Percentiles rank a stretch among this genome's conserved stretches.
Evolutionary conservation across 2,888 invertebrate species (phyloP).

Genomic region (Clusia tigrina): DNA sequence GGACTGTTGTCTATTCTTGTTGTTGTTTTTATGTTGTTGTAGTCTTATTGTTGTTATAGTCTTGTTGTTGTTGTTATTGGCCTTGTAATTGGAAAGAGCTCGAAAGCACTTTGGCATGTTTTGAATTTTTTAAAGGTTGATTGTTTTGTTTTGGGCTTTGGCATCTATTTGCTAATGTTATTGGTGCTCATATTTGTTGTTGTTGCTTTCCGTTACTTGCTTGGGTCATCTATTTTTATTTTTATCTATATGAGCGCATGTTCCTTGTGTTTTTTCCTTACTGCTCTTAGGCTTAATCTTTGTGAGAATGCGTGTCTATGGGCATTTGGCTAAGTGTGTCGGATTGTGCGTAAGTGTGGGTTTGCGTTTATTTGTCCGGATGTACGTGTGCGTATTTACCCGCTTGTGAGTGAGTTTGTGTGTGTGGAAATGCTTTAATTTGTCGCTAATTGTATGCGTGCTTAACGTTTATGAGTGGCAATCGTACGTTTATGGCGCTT

Average conservation of each 20-base stretch:
- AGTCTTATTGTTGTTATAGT: neutral
- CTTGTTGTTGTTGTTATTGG: constrained; percentile 33
- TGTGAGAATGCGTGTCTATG: neutral
- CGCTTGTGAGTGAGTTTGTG: neutral
- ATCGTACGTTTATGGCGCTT: neutral
- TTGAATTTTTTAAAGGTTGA: constrained; percentile 39
- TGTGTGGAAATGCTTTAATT: constrained; percentile 20
- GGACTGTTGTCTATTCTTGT: constrained; percentile 10
- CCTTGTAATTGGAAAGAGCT: constrained; percentile 37
- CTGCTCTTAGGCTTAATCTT: constrained; percentile 5
- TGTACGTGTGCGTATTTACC: neutral
- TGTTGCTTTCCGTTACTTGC: constrained; percentile 21
- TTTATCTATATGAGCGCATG: constrained; percentile 14
- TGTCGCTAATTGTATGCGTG: constrained; percentile 39
- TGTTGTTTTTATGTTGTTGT: constrained; percentile 20
- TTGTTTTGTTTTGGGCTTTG: constrained; percentile 18
- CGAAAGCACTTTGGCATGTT: constrained; percentile 41
- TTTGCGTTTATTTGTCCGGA: neutral
- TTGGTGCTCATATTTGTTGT: constrained; percentile 21
- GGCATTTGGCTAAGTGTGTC: too few species aligned
- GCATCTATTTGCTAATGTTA: constrained; percentile 20
- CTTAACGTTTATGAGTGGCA: constrained; percentile 34
- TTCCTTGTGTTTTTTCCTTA: neutral
- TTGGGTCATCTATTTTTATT: constrained; percentile 33
- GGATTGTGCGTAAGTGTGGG: constrained; percentile 9